Percentiles rank a stretch among this genome's conserved stretches.
phyloP scores from a whole-genome alignment of 2,797 vertebrate genomes.

The Tenualosa ilisha region DNA sequence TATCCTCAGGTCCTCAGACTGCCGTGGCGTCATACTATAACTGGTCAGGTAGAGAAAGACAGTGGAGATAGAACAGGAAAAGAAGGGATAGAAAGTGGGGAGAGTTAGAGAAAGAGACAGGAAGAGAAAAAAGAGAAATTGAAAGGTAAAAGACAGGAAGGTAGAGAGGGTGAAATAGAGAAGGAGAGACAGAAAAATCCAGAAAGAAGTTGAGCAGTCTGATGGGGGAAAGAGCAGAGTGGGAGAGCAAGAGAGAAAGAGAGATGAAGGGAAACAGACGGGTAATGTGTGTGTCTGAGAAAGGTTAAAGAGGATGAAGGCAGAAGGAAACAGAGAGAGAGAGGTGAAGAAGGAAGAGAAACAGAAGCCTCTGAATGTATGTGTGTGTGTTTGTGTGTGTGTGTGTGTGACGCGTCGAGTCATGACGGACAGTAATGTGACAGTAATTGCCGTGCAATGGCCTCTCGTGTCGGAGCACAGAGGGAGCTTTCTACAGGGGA shows the following conservation, averaged over 20 bases:
- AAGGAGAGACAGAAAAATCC: not conserved
- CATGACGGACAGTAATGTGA: constrained; percentile 75
- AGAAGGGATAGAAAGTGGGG: not conserved
- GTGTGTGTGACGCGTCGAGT: constrained; percentile 61
- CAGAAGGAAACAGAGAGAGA: not conserved
- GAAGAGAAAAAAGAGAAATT: not conserved
- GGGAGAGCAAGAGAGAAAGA: constrained; percentile 23
- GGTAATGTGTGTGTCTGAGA: constrained; percentile 23
- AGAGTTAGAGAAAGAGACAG: not conserved
- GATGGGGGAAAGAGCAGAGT: constrained; percentile 17
- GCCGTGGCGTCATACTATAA: not conserved
- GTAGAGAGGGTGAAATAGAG: not conserved
- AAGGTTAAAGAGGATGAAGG: not conserved
- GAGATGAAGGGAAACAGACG: constrained; percentile 62
- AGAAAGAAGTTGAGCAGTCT: constrained; percentile 23
- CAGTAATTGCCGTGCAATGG: constrained; percentile 78
- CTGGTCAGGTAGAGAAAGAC: not conserved
- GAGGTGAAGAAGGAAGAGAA: constrained; percentile 31
- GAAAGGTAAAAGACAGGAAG: not conserved
- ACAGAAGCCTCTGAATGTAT: constrained; percentile 56
- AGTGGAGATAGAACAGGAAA: not conserved
- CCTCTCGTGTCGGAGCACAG: constrained; percentile 68
- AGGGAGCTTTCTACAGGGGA: constrained; percentile 69
- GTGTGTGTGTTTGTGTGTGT: constrained; percentile 66
- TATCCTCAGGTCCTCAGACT: not conserved